Evolutionary conservation across 2,113 vertebrate genomes (phyloP).

Genomic region (Lamprotornis superbus): DNA sequence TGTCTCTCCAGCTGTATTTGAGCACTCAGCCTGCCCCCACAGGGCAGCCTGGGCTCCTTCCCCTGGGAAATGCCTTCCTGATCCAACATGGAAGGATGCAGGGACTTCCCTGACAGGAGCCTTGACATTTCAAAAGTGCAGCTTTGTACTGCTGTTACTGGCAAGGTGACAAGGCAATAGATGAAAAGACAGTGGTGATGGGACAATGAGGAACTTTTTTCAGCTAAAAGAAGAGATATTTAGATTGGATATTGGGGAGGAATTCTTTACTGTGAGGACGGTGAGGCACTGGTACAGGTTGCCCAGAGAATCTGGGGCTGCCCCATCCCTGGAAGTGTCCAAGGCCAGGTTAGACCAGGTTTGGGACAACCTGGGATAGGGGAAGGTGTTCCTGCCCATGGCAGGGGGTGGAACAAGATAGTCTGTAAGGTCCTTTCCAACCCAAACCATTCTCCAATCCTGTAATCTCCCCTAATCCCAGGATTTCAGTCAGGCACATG

Average conservation of each 20-base stretch:
- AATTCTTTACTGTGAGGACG: not conserved
- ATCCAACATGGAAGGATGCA: not conserved
- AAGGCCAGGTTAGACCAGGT: fast-evolving
- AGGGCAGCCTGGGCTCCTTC: not conserved
- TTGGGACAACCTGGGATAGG: fast-evolving
- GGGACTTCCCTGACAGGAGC: not conserved
- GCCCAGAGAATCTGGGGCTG: not conserved
- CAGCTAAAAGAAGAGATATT: not conserved
- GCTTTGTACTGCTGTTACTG: not conserved
- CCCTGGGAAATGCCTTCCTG: not conserved
- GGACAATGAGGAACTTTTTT: not conserved
- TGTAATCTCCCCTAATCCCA: not conserved
- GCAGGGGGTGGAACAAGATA: not conserved
- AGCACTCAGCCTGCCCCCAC: not conserved
- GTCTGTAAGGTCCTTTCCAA: not conserved
- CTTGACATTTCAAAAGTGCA: not conserved
- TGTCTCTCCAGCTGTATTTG: not conserved
- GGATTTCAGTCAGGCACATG: not conserved
- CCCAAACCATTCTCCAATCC: not conserved
- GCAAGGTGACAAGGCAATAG: not conserved
- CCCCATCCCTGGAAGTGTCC: not conserved
- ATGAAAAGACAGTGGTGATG: fast-evolving
- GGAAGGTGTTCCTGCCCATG: not conserved
- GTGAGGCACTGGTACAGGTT: fast-evolving
- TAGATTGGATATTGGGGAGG: not conserved